phyloP scores from a whole-genome alignment of 2,113 vertebrate genomes.

The Mola mola region DNA sequence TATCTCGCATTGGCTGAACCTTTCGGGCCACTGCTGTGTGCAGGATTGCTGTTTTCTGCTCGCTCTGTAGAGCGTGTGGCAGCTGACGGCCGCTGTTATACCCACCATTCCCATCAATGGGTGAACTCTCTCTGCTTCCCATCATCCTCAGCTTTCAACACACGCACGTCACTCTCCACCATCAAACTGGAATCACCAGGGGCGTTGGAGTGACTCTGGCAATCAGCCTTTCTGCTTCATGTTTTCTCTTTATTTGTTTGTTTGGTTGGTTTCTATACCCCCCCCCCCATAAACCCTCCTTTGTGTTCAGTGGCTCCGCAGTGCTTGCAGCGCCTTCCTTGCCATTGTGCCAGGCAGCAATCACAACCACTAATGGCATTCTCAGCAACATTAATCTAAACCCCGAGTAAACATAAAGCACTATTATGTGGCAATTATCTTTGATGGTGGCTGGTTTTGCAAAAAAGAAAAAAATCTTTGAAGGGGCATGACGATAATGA shows the following conservation, averaged over 20 bases:
- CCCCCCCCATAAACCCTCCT: slow-evolving; percentile 13
- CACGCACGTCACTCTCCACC: slow-evolving; percentile 18
- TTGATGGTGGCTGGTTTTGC: slow-evolving; percentile 43
- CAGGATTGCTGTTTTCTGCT: slow-evolving; percentile 17
- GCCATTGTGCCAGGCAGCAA: slow-evolving; percentile 43
- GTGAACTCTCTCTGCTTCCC: slow-evolving; percentile 33
- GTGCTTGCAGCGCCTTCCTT: slow-evolving; percentile 21
- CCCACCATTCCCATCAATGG: slow-evolving; percentile 27
- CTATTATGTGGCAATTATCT: slow-evolving; percentile 50
- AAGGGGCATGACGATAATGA: slow-evolving; percentile 54
- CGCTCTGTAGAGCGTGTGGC: slow-evolving; percentile 19
- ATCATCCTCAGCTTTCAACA: slow-evolving; percentile 30
- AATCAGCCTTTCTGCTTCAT: slow-evolving; percentile 25
- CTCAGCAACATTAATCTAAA: slow-evolving; percentile 55
- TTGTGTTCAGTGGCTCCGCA: slow-evolving; percentile 23
- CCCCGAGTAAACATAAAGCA: slow-evolving; percentile 60
- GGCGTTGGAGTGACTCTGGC: not conserved
- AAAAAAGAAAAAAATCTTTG: slow-evolving; percentile 23
- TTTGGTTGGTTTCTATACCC: slow-evolving; percentile 16
- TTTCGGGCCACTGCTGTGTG: slow-evolving; percentile 7
- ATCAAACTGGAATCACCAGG: slow-evolving; percentile 5
- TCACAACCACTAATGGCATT: slow-evolving; percentile 63
- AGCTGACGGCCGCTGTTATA: slow-evolving; percentile 23
- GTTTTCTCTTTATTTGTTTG: slow-evolving; percentile 34
- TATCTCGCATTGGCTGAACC: slow-evolving; percentile 20